phyloP scores from a whole-genome alignment of 1,140 invertebrate genomes.

The Macrotrachela quadricornifera region DNA sequence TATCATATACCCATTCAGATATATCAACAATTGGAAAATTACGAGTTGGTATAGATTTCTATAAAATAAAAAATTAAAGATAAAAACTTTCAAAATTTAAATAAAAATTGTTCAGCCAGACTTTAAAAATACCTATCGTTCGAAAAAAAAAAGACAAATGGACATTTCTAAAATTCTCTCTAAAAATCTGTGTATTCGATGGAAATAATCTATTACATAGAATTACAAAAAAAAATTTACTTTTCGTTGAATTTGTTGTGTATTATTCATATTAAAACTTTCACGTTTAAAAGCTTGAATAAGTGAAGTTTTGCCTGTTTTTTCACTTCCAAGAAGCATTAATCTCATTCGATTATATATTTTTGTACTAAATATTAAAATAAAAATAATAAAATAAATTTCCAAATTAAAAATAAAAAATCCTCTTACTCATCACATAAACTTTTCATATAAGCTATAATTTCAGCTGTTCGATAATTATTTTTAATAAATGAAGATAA shows the following conservation, averaged over 20 bases:
- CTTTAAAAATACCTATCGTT: no score
- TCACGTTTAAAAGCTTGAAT: slow-evolving; percentile 29
- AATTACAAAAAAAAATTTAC: no score
- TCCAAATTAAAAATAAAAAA: background rate
- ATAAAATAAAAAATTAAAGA: no score
- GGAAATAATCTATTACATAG: no score
- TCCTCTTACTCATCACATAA: slow-evolving; percentile 38
- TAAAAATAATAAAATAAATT: background rate
- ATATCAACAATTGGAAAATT: background rate
- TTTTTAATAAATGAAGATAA: slow-evolving; percentile 39
- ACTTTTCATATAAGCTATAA: slow-evolving; percentile 73
- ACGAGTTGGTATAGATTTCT: no score
- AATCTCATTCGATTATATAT: slow-evolving; percentile 85
- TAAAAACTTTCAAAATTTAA: no score
- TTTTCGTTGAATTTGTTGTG: no score
- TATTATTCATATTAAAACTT: no score
- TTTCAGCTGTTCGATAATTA: slow-evolving; percentile 73
- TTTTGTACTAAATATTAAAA: slow-evolving; percentile 44
- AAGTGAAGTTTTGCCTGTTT: slow-evolving; percentile 77
- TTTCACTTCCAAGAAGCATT: slow-evolving; percentile 85
- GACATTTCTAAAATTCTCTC: no score
- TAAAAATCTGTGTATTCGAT: no score
- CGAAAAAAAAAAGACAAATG: no score
- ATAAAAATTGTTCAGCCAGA: no score
- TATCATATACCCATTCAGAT: slow-evolving; percentile 6